Base-by-base conservation (phyloP, 2,113 vertebrate species). In the Charadrius vociferus region DNA sequence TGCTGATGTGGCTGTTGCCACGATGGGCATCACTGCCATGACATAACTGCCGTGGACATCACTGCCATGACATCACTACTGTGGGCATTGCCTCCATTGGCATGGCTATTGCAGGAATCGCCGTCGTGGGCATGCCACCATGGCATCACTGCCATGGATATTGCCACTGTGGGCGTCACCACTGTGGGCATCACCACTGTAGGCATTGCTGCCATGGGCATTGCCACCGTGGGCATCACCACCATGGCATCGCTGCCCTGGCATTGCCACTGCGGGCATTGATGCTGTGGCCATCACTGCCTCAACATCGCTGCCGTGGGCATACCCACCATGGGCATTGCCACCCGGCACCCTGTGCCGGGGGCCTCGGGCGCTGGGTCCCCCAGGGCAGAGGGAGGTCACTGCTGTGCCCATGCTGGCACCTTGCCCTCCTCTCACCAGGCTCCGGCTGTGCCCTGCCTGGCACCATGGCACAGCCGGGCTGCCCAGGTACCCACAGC, bases 291-390 rank as follows among this genome's bases (percentile, higher is more conserved):
- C 29, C 65, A 41, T 34, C 10, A 8, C 47, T 18, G 14, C n/a
- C 12, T 7, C 8, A 8, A 4, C 20, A 30, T 30, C 12, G 6
- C 50, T 1, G 3, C 59, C 21, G 5, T 1, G 14, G 74, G 47
- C 41, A 37, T 92, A 59, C 26, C 78, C 52, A 24, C 26, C 29
- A 3, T 0, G 5, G 67, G 18, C 24, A 12, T 52, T 1, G 1
- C 34, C 8, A 47, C 7, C 14, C 1, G 2, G 45, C 14, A 5
- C 27, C 45, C 1, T 0, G 29, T 88, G 65, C 70, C 12, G 1
- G 61, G 61, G 73, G 20, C 73, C 62, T 43, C 6, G 4, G 73
- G 34, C 5, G 1, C 61, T 67, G 47, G 43, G 71, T 45, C 32
- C 32, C 67, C 41, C 24, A 4, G 70, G 45, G 19, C 39, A 29